A percentile compares a stretch with the other conserved stretches of the same genome.
Evolutionary conservation across 2,113 vertebrate species (phyloP).

Genomic region (Acanthisitta chloris): DNA sequence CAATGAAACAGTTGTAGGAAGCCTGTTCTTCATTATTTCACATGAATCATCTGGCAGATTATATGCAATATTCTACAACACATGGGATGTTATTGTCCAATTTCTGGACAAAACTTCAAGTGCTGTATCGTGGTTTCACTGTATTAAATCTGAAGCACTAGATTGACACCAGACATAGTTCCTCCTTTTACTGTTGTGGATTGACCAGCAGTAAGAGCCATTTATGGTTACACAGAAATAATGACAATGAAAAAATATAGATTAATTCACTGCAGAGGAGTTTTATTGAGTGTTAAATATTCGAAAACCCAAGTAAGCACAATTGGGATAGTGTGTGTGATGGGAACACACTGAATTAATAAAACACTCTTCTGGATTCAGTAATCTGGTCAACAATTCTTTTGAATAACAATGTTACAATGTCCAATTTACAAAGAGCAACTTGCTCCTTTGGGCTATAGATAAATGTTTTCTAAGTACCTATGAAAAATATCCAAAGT

Average conservation of each 20-base stretch:
- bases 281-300: not conserved
- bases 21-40: not conserved
- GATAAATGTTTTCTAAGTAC: not conserved
- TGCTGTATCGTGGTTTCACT: not conserved
- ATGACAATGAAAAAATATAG: not conserved
- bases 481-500: not conserved
- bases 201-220: not conserved
- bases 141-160: not conserved
- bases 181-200: not conserved
- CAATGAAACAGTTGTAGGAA: not conserved
- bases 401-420: not conserved
- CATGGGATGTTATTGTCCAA: not conserved
- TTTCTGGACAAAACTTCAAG: not conserved
- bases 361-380: not conserved
- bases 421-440: not conserved
- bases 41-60: not conserved
- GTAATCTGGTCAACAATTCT: not conserved
- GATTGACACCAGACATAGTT: not conserved
- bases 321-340: not conserved
- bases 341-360: not conserved
- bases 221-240: not conserved
- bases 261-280: not conserved
- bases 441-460: not conserved
- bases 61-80: not conserved
- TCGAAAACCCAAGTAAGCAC: not conserved